Conservation (phyloP, 2,113 vertebrate genomes). For the Myiopsitta monachus region DNA sequence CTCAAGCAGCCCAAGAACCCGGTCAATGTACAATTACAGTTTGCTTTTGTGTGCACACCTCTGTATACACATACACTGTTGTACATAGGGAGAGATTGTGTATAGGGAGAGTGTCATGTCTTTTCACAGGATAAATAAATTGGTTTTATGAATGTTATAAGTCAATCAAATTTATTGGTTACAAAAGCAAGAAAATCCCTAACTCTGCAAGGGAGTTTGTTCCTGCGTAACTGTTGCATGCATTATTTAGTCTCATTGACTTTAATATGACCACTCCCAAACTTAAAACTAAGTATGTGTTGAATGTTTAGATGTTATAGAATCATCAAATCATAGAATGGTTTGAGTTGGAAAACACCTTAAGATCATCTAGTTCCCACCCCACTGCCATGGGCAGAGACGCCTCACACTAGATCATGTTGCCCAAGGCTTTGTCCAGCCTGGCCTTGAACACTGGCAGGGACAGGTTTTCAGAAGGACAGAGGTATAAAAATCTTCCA, state of each 20-base stretch:
- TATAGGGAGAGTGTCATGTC: not conserved
- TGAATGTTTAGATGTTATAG: not conserved
- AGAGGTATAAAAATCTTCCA: not conserved
- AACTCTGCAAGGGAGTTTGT: not conserved
- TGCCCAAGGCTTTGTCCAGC: not conserved
- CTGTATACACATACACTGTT: not conserved
- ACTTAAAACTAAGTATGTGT: not conserved
- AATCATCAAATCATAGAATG: not conserved
- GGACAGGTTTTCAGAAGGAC: not conserved
- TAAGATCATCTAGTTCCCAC: not conserved
- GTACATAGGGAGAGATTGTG: rapidly evolving
- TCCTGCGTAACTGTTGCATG: not conserved
- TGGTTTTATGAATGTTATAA: not conserved
- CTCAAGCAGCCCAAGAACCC: not conserved
- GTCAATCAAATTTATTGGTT: not conserved
- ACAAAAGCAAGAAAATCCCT: not conserved
- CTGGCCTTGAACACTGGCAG: not conserved
- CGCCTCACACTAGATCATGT: not conserved
- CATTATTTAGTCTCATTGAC: not conserved
- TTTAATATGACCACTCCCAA: constrained; percentile 9
- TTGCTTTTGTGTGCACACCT: not conserved
- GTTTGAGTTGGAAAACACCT: not conserved
- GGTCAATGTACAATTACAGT: not conserved
- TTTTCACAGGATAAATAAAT: not conserved
- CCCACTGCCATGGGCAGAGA: not conserved